Conservation (phyloP, 2,113 vertebrate genomes). For the Spilogale gracilis region DNA sequence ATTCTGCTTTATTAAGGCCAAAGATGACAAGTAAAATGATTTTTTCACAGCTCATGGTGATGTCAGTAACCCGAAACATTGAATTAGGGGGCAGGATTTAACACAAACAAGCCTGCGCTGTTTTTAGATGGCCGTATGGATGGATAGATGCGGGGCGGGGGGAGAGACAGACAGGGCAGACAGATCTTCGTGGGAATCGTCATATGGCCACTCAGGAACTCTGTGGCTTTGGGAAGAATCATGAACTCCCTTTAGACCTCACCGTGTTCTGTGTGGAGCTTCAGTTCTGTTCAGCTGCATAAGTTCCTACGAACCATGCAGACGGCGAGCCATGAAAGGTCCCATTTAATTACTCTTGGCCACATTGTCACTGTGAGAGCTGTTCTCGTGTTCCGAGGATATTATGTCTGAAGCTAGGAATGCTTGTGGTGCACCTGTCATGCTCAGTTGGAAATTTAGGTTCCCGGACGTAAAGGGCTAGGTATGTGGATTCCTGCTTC, state of each 20-base stretch:
- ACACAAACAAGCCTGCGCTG: neutral
- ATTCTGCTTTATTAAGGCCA: neutral
- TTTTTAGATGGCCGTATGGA: neutral
- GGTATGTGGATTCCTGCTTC: neutral
- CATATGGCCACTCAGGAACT: neutral
- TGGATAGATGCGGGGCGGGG: rapidly evolving
- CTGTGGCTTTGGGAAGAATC: neutral
- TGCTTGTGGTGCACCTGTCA: neutral
- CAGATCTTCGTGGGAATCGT: neutral
- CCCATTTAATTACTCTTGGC: neutral
- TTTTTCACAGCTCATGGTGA: neutral
- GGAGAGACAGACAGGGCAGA: neutral
- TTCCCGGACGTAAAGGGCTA: neutral
- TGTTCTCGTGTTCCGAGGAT: neutral
- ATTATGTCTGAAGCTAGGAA: neutral
- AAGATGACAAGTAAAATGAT: neutral
- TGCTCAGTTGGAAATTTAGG: neutral
- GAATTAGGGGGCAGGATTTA: neutral
- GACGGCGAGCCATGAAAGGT: neutral
- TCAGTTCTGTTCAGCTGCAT: neutral
- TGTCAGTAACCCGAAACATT: neutral
- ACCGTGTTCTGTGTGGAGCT: neutral
- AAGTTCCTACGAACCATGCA: neutral
- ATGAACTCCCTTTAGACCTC: neutral
- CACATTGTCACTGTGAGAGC: neutral